Conservation (phyloP, 2,797 vertebrate genomes). For the Anniella stebbinsi region DNA sequence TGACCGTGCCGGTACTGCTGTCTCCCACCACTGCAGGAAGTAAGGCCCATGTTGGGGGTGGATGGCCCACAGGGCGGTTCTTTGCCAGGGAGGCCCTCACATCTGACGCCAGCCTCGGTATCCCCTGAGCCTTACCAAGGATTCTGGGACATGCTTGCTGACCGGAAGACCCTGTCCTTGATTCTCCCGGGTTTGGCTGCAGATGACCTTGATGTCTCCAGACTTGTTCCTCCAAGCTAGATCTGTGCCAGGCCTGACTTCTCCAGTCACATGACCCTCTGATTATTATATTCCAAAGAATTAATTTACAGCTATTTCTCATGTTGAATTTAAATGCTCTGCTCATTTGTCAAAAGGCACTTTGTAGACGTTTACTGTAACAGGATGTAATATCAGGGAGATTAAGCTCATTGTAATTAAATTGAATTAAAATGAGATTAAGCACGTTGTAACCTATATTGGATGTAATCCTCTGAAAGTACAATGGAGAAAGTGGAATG, state of each 20-base stretch:
- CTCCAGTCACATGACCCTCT: neutral
- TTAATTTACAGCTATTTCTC: neutral
- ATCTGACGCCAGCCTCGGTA: no score
- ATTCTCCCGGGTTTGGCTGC: neutral
- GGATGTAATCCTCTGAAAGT: neutral
- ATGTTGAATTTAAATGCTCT: neutral
- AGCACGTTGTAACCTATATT: neutral
- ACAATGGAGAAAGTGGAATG: neutral
- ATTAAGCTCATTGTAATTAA: neutral
- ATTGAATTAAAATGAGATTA: conserved; percentile 6
- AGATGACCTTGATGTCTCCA: no score
- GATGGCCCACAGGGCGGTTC: no score
- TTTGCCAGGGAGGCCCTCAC: no score
- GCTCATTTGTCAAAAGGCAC: neutral
- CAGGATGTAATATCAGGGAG: neutral
- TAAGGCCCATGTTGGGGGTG: no score
- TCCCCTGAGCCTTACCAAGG: neutral
- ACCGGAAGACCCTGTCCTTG: neutral
- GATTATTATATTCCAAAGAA: neutral
- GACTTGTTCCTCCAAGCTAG: neutral
- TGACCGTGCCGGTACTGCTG: no score
- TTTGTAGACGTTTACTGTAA: neutral
- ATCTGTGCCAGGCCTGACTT: neutral
- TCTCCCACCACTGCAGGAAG: no score
- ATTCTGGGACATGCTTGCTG: neutral